phyloP scores from a whole-genome alignment of 2,797 vertebrate genomes.

The Arctocebus calabarensis region DNA sequence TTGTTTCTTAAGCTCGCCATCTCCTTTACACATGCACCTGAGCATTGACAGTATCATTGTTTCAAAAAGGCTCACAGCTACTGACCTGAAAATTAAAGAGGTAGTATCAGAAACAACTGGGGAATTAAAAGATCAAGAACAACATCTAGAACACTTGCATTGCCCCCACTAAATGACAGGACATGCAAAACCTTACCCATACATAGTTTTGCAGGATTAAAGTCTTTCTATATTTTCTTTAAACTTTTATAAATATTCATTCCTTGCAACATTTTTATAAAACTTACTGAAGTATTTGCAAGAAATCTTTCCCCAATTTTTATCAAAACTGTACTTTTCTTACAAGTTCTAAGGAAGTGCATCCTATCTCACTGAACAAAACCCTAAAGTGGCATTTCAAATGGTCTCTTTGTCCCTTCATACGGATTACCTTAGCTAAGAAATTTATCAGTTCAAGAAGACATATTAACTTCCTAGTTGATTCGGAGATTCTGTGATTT shows the following conservation, averaged over 20 bases:
- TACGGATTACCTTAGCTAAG: slow-evolving; percentile 81
- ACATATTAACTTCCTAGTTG: slow-evolving; percentile 78
- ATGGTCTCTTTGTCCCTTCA: slow-evolving; percentile 76
- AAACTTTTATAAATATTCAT: slow-evolving; percentile 68
- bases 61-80: slow-evolving; percentile 47
- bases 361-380: slow-evolving; percentile 83
- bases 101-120: slow-evolving; percentile 49
- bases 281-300: slow-evolving; percentile 76
- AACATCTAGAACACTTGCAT: slow-evolving; percentile 37
- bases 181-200: slow-evolving; percentile 66
- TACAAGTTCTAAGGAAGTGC: slow-evolving; percentile 80
- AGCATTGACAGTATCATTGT: slow-evolving; percentile 1
- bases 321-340: slow-evolving; percentile 82
- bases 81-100: slow-evolving; percentile 54
- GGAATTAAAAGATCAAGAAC: slow-evolving; percentile 67
- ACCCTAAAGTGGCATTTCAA: slow-evolving; percentile 75
- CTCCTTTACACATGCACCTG: neutral
- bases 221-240: slow-evolving; percentile 78
- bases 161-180: slow-evolving; percentile 64
- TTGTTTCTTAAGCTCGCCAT: slow-evolving; percentile 38
- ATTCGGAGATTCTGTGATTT: slow-evolving; percentile 74
- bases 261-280: slow-evolving; percentile 84
- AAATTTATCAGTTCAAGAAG: slow-evolving; percentile 73
- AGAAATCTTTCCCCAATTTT: slow-evolving; percentile 79
- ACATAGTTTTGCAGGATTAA: slow-evolving; percentile 73